phyloP scores from a whole-genome alignment of 2,797 vertebrate species.

The Vespertilio murinus region DNA sequence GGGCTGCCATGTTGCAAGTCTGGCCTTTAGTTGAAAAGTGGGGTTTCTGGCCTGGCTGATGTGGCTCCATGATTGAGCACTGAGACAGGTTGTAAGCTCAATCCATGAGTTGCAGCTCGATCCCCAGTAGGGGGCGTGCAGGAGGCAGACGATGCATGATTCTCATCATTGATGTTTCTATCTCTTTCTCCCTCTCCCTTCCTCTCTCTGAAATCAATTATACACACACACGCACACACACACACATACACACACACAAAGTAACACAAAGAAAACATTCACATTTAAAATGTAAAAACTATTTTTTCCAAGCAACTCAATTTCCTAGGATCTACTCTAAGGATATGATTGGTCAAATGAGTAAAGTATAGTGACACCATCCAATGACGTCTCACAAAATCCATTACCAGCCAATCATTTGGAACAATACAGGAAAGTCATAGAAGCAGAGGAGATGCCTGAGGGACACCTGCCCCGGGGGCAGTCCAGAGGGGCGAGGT shows the following conservation, averaged over 20 bases:
- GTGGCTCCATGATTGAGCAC: no score
- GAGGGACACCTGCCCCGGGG: not conserved
- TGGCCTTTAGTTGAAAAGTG: not conserved
- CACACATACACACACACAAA: no score
- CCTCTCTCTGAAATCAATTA: no score
- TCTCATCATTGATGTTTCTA: no score
- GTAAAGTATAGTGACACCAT: not conserved
- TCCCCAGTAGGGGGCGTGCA: no score
- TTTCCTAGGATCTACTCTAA: not conserved
- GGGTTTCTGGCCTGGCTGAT: not conserved
- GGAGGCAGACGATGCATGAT: no score
- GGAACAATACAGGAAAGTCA: not conserved
- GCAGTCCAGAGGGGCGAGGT: not conserved
- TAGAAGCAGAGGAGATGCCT: not conserved
- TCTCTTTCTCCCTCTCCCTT: no score
- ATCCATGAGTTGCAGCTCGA: no score
- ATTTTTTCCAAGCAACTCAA: not conserved
- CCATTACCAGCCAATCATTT: not conserved
- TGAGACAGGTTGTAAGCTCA: no score
- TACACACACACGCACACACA: no score
- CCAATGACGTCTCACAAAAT: not conserved
- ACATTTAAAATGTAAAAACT: constrained; percentile 23
- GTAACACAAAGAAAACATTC: not conserved
- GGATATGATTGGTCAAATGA: not conserved
- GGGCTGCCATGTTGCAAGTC: not conserved